Evolutionary conservation across 35 echinoderm and acorn worm species (phyloP).

Genomic region (Hemicentrotus pulcherrimus): DNA sequence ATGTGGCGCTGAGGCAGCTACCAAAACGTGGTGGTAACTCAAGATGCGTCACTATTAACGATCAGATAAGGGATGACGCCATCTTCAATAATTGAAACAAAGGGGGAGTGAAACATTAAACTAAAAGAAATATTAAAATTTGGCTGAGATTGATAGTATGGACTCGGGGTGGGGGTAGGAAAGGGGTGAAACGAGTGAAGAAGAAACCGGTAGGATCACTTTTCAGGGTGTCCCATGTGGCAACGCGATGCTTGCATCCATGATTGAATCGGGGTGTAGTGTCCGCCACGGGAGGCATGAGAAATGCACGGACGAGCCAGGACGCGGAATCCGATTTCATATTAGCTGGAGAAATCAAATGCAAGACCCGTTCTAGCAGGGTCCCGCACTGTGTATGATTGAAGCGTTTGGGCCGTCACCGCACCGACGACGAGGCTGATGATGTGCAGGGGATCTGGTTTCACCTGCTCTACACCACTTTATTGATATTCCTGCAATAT

Average conservation of each 20-base stretch:
- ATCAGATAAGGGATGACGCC: slow-evolving; percentile 35
- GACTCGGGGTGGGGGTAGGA: not conserved
- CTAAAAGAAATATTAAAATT: not conserved
- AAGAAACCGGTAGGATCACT: not conserved
- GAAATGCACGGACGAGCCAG: not conserved
- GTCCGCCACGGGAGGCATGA: not conserved
- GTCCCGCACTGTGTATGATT: not conserved
- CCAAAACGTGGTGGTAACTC: slow-evolving; percentile 36
- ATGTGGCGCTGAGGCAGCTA: slow-evolving; percentile 6
- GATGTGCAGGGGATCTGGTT: not conserved
- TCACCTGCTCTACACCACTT: slow-evolving; percentile 22
- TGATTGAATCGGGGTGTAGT: slow-evolving; percentile 24
- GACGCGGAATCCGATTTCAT: not conserved
- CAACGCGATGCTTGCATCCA: not conserved
- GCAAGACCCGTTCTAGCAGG: not conserved
- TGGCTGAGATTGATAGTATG: not conserved
- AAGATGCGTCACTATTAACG: slow-evolving; percentile 32
- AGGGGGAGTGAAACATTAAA: slow-evolving; percentile 18
- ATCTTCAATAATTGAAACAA: slow-evolving; percentile 12
- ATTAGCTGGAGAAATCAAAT: not conserved
- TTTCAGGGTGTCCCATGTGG: not conserved
- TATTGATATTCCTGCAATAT: slow-evolving; percentile 36
- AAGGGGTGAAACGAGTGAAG: not conserved
- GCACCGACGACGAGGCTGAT: not conserved
- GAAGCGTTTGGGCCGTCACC: not conserved